A percentile compares a stretch with the other conserved stretches of the same genome.
phyloP scores from a whole-genome alignment of 2,888 invertebrate species.

The Stenchaetothrips biformis region DNA sequence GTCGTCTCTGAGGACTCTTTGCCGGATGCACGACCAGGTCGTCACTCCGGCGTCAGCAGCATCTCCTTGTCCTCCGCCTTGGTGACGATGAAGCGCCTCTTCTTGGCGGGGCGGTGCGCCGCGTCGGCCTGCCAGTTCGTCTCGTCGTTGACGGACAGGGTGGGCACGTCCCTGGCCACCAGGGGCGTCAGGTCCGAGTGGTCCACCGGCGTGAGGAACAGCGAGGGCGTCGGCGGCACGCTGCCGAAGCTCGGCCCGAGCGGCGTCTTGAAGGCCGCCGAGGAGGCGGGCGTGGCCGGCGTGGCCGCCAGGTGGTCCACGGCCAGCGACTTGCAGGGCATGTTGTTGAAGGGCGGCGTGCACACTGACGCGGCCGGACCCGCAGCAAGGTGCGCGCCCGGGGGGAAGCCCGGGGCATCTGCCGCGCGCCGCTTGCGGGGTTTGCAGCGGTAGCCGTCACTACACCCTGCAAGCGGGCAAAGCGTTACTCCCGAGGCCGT shows the following conservation, averaged over 20 bases:
- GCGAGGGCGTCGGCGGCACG: neutral
- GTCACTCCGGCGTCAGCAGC: neutral
- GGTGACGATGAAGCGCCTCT: neutral
- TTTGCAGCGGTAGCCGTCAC: neutral
- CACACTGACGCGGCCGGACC: neutral
- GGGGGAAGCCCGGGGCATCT: neutral
- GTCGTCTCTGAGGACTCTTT: no score
- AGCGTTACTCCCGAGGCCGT: neutral
- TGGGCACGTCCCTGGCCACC: neutral
- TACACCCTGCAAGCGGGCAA: neutral
- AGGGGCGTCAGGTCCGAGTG: neutral
- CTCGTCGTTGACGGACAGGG: neutral
- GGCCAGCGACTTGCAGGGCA: neutral
- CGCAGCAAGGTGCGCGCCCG: neutral
- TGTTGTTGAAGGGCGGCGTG: constrained; percentile 5
- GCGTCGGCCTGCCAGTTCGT: neutral
- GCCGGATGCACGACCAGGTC: no score
- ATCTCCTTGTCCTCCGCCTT: neutral
- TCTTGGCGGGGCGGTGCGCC: neutral
- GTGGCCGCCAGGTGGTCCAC: neutral
- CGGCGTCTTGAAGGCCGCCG: neutral
- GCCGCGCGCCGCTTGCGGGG: neutral
- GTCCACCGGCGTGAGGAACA: neutral
- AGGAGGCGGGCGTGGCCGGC: neutral
- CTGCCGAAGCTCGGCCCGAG: neutral